These are phyloP conservation scores for Tipula unca DNA, from an alignment of 2,888 invertebrate species.

Conservation along the genomic window DNA sequence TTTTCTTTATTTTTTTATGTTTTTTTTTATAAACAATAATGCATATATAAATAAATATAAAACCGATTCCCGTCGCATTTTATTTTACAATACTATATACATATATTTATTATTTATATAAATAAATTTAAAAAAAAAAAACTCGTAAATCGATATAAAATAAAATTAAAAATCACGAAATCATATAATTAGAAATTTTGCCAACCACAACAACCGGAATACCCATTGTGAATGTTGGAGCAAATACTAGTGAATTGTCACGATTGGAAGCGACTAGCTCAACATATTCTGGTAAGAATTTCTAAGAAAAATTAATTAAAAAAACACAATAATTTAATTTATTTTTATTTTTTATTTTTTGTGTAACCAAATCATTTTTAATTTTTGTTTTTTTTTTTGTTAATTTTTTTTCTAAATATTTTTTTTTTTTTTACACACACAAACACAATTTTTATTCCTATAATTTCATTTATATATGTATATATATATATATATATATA, in stretches of 20 bases:
- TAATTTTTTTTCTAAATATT: neutral
- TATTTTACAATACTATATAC: neutral
- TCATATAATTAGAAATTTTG: neutral
- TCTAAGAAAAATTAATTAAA: neutral
- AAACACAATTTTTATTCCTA: neutral
- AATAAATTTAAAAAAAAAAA: neutral
- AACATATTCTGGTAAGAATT: neutral
- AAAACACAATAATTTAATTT: neutral
- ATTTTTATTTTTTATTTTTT: neutral
- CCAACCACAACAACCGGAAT: conserved; percentile 14
- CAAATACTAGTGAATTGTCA: conserved; percentile 9
- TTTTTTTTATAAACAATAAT: neutral
- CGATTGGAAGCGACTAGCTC: conserved; percentile 1
- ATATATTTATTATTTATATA: neutral
- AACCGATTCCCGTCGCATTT: neutral
- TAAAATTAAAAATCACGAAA: neutral
- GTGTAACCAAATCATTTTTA: neutral
- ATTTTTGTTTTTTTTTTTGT: neutral
- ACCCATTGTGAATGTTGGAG: neutral
- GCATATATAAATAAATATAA: neutral
- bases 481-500: neutral
- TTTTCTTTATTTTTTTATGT: neutral
- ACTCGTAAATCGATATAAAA: neutral
- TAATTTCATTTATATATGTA: too few relatives aligned
- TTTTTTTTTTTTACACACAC: neutral